Evolutionary conservation across 2,797 vertebrate species (phyloP).

Genomic region (Rallus crepitans): DNA sequence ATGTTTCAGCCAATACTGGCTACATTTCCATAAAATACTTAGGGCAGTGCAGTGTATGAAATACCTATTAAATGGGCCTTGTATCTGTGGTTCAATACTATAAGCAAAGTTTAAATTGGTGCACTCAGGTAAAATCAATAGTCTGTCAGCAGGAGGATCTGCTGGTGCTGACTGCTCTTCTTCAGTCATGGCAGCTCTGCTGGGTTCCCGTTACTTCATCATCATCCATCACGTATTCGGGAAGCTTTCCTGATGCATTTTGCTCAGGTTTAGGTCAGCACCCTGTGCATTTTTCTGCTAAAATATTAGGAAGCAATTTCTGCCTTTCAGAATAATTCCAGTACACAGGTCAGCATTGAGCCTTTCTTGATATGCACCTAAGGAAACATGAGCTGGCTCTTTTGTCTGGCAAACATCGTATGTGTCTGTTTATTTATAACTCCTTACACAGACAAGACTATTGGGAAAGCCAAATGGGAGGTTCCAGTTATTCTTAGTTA

Average conservation of each 20-base stretch:
- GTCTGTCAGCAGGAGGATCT: not conserved
- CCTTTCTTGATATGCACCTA: conserved; percentile 11
- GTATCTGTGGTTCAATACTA: not conserved
- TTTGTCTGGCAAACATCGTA: conserved; percentile 7
- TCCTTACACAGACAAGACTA: conserved; percentile 17
- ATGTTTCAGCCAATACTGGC: not conserved
- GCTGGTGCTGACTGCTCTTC: not conserved
- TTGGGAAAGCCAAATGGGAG: conserved; percentile 13
- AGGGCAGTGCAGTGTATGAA: not conserved
- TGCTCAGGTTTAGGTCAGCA: not conserved
- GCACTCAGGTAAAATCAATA: not conserved
- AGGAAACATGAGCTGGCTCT: conserved; percentile 28
- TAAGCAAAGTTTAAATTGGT: not conserved
- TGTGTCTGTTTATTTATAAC: conserved; percentile 38
- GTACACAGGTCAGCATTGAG: not conserved
- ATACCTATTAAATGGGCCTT: not conserved
- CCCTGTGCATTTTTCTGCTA: not conserved
- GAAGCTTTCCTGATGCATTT: not conserved
- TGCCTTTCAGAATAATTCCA: not conserved
- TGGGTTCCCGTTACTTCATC: not conserved
- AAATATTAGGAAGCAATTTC: not conserved
- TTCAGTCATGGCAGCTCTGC: not conserved
- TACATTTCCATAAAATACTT: conserved; percentile 5
- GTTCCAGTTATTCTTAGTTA: conserved; percentile 8
- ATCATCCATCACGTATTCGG: not conserved